These are phyloP conservation scores for Pristionchus mayeri DNA, from an alignment of 2,888 invertebrate genomes.

Conservation along the genomic window DNA sequence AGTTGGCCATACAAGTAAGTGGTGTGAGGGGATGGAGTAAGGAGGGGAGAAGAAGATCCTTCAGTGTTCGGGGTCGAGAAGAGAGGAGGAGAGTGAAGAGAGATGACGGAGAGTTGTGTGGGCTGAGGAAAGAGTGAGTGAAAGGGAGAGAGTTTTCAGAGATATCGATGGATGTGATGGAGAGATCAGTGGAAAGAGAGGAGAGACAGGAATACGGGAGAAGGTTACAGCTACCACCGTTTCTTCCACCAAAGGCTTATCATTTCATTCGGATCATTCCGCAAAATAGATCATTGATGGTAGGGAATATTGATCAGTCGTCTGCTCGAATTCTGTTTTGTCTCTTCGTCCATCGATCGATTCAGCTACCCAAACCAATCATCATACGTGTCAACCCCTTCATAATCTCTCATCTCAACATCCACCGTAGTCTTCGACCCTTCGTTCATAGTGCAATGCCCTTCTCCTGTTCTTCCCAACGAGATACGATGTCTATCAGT, in stretches of 20 bases:
- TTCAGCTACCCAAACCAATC: not conserved
- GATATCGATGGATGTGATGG: slow-evolving; percentile 35
- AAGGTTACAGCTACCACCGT: slow-evolving; percentile 1
- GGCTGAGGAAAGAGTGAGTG: not conserved
- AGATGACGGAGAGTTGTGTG: not conserved
- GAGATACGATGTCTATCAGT: slow-evolving; percentile 8
- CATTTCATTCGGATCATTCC: not conserved
- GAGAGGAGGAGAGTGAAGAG: not conserved
- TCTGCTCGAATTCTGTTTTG: too few relatives aligned
- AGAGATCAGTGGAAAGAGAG: not conserved
- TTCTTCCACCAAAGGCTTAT: not conserved
- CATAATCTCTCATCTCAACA: not conserved
- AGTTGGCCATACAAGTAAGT: slow-evolving; percentile 13
- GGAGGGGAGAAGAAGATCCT: not conserved
- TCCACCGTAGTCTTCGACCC: not conserved
- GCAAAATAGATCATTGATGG: too few relatives aligned
- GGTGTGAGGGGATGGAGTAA: not conserved
- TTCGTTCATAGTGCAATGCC: not conserved
- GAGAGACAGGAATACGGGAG: not conserved
- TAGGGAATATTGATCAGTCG: too few relatives aligned
- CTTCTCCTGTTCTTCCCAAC: not conserved
- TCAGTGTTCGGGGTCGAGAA: slow-evolving; percentile 26
- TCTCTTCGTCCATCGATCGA: not conserved
- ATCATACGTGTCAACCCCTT: not conserved
- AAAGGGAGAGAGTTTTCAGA: not conserved